Conservation (phyloP, 1,140 invertebrate genomes). For the Campoletis sonorensis region DNA sequence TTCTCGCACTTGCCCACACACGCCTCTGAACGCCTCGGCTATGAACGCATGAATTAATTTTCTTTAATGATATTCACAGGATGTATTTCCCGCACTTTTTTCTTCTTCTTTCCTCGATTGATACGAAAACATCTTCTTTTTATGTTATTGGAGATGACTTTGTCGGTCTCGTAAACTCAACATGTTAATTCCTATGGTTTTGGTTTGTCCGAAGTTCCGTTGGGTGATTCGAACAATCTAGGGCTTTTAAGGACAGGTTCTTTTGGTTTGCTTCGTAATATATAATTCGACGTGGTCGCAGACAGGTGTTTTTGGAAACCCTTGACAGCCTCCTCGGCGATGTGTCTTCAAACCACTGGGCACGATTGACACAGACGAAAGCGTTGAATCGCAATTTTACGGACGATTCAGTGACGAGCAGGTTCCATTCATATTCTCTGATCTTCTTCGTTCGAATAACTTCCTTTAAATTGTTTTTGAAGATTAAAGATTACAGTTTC, state of each 20-base stretch:
- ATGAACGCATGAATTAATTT: conserved; percentile 20
- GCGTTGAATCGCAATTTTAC: conserved; percentile 67
- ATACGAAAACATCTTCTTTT: not conserved
- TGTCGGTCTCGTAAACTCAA: not conserved
- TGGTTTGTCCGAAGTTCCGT: not conserved
- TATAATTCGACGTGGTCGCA: conserved; percentile 17
- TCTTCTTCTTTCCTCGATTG: not conserved
- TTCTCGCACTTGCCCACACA: conserved; percentile 20
- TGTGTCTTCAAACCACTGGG: not conserved
- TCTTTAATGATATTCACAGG: conserved; percentile 27
- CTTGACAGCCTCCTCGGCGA: not conserved
- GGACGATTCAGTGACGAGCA: conserved; percentile 56
- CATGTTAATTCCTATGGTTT: not conserved
- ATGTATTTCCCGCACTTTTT: conserved; percentile 11
- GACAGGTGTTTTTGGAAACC: conserved; percentile 28
- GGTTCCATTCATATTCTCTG: conserved; percentile 33
- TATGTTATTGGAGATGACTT: not conserved
- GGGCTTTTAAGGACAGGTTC: no score
- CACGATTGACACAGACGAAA: conserved; percentile 42
- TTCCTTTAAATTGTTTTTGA: no score
- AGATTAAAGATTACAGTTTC: no score
- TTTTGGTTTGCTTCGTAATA: not conserved
- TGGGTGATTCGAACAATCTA: not conserved
- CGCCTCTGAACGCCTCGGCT: not conserved
- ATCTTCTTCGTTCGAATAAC: conserved; percentile 7